Evolutionary conservation across 2,888 invertebrate species (phyloP).

Genomic region (Clunio marinus): DNA sequence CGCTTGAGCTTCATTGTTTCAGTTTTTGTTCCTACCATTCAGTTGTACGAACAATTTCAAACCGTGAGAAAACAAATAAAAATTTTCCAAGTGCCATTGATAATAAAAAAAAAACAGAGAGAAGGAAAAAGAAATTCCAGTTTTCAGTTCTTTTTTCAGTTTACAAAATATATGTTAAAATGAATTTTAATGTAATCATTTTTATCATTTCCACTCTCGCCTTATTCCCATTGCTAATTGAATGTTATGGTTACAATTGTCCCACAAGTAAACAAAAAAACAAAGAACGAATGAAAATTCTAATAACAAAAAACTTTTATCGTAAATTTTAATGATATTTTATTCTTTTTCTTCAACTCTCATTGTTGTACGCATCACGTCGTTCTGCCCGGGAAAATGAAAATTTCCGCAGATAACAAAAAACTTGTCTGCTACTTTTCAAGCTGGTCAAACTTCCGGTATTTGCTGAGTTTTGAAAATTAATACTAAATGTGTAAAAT

Average conservation of each 20-base stretch:
- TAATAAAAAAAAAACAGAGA: not conserved
- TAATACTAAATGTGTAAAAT: no score
- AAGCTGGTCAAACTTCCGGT: conserved; percentile 76
- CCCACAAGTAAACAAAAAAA: conserved; percentile 29
- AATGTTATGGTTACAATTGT: conserved; percentile 34
- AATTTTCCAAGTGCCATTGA: not conserved
- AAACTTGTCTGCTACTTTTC: conserved; percentile 76
- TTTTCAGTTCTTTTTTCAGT: no score
- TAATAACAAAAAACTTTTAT: not conserved
- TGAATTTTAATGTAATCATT: conserved; percentile 36
- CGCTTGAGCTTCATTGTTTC: not conserved
- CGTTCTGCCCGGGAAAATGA: not conserved
- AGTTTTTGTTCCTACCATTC: not conserved
- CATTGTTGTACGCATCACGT: not conserved
- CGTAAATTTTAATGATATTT: conserved; percentile 15
- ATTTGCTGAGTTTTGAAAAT: no score
- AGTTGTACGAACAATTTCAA: not conserved
- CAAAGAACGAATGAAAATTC: no score
- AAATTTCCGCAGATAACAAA: no score
- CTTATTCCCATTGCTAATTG: conserved; percentile 32
- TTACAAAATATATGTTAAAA: conserved; percentile 28
- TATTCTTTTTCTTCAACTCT: not conserved
- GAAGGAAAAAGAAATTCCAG: no score
- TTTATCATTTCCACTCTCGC: conserved; percentile 26
- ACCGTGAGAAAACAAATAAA: not conserved